Percentiles rank a stretch among this genome's conserved stretches.
These are phyloP conservation scores for Xerus rutilus DNA, from an alignment of 2,797 vertebrate species.

Conservation along the genomic window DNA sequence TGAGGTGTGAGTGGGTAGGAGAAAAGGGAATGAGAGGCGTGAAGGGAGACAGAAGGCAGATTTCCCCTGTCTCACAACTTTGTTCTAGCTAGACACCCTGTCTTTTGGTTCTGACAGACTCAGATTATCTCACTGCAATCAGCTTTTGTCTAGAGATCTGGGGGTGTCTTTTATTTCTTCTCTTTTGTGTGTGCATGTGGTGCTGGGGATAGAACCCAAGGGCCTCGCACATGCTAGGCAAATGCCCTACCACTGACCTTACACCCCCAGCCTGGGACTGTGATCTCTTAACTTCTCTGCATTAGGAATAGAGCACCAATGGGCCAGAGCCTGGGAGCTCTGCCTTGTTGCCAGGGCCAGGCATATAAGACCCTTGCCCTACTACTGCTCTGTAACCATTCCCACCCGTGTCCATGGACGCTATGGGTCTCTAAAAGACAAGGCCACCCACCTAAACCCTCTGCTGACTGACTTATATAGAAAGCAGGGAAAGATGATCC, in stretches of 20 bases:
- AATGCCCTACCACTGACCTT: neutral
- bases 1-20: neutral
- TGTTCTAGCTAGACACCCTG: neutral
- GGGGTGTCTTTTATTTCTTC: neutral
- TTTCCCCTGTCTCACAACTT: neutral
- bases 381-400: neutral
- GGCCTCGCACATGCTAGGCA: neutral
- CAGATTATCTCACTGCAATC: neutral
- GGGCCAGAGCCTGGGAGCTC: neutral
- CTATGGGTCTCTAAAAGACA: neutral
- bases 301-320: neutral
- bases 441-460: neutral
- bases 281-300: neutral
- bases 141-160: neutral
- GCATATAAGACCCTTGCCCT: neutral
- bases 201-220: neutral
- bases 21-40: neutral
- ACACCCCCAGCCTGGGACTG: neutral
- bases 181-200: neutral
- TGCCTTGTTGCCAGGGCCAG: neutral
- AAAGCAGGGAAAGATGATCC: neutral
- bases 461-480: neutral
- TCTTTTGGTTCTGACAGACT: neutral
- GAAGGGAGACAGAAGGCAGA: neutral
- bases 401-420: neutral